phyloP scores from a whole-genome alignment of 1,140 invertebrate species.

The Galleria mellonella region DNA sequence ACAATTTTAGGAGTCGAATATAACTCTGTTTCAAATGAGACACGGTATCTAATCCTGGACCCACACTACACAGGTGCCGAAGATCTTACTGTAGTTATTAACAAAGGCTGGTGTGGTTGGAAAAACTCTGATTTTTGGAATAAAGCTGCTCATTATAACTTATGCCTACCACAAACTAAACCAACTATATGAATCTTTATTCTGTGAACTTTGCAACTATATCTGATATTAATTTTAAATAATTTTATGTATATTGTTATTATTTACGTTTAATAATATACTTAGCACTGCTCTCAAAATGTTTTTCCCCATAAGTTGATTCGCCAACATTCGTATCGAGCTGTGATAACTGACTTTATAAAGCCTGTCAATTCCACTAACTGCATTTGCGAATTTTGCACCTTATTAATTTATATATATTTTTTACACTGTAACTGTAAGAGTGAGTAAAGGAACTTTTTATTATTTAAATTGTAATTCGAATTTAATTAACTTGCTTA shows the following conservation, averaged over 20 bases:
- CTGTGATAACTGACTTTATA: slow-evolving; percentile 5
- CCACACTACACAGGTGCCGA: slow-evolving; percentile 96
- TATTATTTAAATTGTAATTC: no score
- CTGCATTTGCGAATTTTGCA: slow-evolving; percentile 15
- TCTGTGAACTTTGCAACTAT: no score
- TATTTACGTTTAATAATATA: no score
- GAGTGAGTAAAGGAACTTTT: no score
- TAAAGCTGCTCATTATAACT: slow-evolving; percentile 94
- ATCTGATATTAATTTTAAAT: no score
- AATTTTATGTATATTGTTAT: no score
- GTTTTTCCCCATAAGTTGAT: no score
- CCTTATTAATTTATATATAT: neutral
- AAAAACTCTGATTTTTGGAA: slow-evolving; percentile 94
- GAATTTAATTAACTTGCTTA: no score
- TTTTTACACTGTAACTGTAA: no score
- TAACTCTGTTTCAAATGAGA: slow-evolving; percentile 83
- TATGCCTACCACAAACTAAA: slow-evolving; percentile 89
- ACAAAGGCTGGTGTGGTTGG: slow-evolving; percentile 96
- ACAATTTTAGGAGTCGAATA: slow-evolving; percentile 97
- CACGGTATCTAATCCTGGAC: slow-evolving; percentile 95
- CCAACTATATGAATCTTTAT: slow-evolving; percentile 39
- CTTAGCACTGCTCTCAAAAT: no score
- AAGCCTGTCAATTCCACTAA: slow-evolving; percentile 13
- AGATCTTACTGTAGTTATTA: slow-evolving; percentile 80
- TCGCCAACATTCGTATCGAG: neutral